Evolutionary conservation across 2,113 vertebrate species (phyloP).

Genomic region (Neomonachus schauinslandi): DNA sequence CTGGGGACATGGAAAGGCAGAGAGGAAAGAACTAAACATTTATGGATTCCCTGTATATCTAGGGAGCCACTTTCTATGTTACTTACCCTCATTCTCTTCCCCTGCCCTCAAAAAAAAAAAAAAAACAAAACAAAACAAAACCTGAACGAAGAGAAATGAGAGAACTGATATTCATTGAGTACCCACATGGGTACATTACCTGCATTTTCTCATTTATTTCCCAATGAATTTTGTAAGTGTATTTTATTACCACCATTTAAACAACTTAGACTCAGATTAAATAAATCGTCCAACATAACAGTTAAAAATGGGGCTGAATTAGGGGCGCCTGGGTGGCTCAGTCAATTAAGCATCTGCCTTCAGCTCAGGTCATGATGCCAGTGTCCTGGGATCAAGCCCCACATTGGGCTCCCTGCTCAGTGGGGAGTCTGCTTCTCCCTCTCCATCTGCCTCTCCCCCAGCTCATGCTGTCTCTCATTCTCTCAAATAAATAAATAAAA

Average conservation of each 20-base stretch:
- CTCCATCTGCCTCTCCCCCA: no score
- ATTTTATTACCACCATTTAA: background rate
- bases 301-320: background rate
- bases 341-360: no score
- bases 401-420: no score
- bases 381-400: no score
- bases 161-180: background rate
- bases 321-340: background rate
- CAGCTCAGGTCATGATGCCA: no score
- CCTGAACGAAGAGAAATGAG: background rate
- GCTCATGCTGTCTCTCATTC: no score
- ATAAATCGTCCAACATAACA: background rate
- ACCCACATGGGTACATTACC: background rate
- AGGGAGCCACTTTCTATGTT: background rate
- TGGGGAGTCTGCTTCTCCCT: no score
- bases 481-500: no score
- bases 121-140: background rate
- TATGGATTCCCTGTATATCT: background rate
- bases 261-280: background rate
- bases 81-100: background rate
- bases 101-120: background rate
- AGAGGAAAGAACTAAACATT: background rate
- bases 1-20: background rate
- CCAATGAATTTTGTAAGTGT: background rate
- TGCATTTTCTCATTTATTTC: background rate